These are phyloP conservation scores for Elaphurus davidianus DNA, from an alignment of 2,113 vertebrate genomes.

Conservation along the genomic window DNA sequence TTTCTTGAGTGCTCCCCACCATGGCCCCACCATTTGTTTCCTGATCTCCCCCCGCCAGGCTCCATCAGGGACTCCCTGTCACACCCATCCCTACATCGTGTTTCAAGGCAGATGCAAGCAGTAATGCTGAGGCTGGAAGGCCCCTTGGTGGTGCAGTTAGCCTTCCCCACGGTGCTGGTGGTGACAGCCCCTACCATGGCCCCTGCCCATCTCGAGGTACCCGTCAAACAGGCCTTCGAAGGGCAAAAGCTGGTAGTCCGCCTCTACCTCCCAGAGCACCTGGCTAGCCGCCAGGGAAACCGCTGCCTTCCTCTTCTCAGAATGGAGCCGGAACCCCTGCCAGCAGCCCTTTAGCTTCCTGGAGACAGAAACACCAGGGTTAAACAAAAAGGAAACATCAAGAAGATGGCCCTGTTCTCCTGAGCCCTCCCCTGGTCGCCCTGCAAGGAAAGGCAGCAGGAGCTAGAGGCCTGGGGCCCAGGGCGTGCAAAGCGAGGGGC, in stretches of 20 bases:
- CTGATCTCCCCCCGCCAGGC: background rate
- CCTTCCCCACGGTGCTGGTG: background rate
- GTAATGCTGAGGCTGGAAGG: background rate
- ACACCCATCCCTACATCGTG: accelerated
- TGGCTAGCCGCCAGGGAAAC: accelerated
- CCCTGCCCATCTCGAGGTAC: slow-evolving; percentile 84
- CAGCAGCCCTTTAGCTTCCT: slow-evolving; percentile 84
- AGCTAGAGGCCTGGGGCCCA: background rate
- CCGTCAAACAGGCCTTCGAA: slow-evolving; percentile 82
- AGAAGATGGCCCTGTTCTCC: background rate
- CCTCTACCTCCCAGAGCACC: slow-evolving; percentile 80
- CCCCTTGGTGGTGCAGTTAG: background rate
- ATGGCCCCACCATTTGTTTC: background rate
- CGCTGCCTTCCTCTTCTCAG: background rate
- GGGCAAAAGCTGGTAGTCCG: slow-evolving; percentile 79
- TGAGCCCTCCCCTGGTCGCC: no score
- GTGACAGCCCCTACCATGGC: background rate
- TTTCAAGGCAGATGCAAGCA: background rate
- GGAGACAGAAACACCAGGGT: background rate
- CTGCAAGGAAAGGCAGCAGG: background rate
- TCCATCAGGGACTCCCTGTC: background rate
- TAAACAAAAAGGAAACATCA: background rate
- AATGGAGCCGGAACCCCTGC: slow-evolving; percentile 65
- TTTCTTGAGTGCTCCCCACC: accelerated
- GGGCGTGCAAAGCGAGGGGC: accelerated